A percentile compares a stretch with the other conserved stretches of the same genome.
These are phyloP conservation scores for Heterohyrax brucei DNA, from an alignment of 2,797 vertebrate species.

Conservation along the genomic window DNA sequence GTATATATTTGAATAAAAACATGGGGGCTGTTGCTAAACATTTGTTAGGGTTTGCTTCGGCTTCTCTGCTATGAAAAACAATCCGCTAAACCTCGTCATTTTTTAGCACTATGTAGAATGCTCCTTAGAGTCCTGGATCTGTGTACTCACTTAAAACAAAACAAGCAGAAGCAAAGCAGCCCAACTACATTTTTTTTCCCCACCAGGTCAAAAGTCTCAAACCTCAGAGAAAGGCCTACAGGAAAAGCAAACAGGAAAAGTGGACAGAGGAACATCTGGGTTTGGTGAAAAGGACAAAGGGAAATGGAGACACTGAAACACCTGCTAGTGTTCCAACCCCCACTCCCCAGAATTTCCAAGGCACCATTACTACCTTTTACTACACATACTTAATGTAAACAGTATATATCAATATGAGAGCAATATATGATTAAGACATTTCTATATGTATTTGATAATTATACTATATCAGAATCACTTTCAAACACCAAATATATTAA, in stretches of 20 bases:
- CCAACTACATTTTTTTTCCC: not conserved
- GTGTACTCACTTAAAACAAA: constrained; percentile 34
- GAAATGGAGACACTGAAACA: not conserved
- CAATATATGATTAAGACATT: not conserved
- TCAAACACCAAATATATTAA: not conserved
- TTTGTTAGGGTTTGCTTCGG: not conserved
- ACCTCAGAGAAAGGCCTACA: not conserved
- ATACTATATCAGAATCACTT: not conserved
- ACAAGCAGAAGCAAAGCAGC: not conserved
- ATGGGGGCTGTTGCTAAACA: not conserved
- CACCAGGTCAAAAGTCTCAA: not conserved
- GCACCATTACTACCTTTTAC: not conserved
- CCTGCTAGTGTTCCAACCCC: not conserved
- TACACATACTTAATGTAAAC: not conserved
- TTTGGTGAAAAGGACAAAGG: constrained; percentile 13
- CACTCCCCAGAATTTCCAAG: not conserved
- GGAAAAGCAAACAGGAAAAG: not conserved
- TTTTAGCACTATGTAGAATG: not conserved
- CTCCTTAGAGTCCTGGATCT: not conserved
- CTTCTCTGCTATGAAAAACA: not conserved
- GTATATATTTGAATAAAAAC: constrained; percentile 31
- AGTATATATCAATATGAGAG: not conserved
- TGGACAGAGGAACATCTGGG: not conserved
- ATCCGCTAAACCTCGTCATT: not conserved
- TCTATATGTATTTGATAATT: not conserved